These are phyloP conservation scores for Glaucopsyche alexis DNA, from an alignment of 2,888 invertebrate genomes.

Conservation along the genomic window DNA sequence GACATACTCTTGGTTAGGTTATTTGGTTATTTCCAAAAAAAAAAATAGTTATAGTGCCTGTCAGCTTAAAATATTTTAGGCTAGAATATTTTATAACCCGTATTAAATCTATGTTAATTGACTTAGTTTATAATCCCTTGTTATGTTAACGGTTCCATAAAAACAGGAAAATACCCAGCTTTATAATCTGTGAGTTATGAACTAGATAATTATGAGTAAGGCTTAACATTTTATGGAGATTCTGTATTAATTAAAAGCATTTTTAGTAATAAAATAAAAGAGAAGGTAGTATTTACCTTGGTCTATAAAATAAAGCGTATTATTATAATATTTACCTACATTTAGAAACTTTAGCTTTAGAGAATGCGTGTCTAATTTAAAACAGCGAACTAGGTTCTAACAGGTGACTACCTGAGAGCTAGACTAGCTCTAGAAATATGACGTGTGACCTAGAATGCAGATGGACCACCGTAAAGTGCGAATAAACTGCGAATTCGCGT, in stretches of 20 bases:
- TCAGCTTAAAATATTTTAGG: neutral
- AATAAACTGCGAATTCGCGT: too few species aligned
- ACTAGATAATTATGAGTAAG: neutral
- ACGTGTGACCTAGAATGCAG: too few species aligned
- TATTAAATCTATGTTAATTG: neutral
- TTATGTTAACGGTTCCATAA: neutral
- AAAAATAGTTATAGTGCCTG: neutral
- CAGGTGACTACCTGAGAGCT: too few species aligned
- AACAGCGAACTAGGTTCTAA: too few species aligned
- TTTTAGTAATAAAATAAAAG: neutral
- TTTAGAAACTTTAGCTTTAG: too few species aligned
- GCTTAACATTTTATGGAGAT: neutral
- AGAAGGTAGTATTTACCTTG: too few species aligned
- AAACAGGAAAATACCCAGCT: neutral
- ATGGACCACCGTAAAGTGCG: too few species aligned
- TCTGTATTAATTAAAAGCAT: neutral
- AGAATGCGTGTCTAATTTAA: too few species aligned
- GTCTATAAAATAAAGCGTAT: too few species aligned
- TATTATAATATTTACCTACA: too few species aligned
- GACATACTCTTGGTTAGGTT: too few species aligned
- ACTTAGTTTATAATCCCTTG: neutral
- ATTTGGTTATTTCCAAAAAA: neutral
- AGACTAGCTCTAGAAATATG: too few species aligned
- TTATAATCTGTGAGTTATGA: neutral
- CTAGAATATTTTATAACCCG: neutral